phyloP scores from a whole-genome alignment of 2,888 invertebrate species.

The Pseudanteris insignis region DNA sequence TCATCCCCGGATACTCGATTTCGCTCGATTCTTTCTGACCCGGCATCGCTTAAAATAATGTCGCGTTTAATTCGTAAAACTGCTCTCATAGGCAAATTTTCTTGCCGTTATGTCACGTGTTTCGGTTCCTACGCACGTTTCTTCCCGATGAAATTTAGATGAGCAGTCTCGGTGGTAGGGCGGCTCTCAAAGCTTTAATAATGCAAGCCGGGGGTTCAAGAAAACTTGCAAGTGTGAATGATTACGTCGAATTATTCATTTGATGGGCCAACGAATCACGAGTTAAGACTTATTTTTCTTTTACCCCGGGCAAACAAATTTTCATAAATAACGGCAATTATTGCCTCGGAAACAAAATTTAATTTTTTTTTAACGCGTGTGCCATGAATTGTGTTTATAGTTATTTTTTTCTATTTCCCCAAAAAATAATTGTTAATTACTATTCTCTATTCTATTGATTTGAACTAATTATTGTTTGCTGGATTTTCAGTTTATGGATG shows the following conservation, averaged over 20 bases:
- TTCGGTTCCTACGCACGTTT: slow-evolving; percentile 11
- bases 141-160: slow-evolving; percentile 23
- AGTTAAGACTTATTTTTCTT: no score
- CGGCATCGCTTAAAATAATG: slow-evolving; percentile 6
- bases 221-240: slow-evolving; percentile 19
- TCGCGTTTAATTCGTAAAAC: slow-evolving; percentile 18
- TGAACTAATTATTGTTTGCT: no score
- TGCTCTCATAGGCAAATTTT: slow-evolving; percentile 6
- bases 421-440: no score
- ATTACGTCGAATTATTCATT: slow-evolving; percentile 16
- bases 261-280: slow-evolving; percentile 1
- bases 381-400: no score
- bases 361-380: no score
- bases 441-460: no score
- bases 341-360: no score
- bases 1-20: slow-evolving; percentile 11
- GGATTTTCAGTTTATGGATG: no score
- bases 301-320: no score
- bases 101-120: slow-evolving; percentile 3
- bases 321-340: no score
- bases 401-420: no score
- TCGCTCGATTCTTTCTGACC: no score
- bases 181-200: slow-evolving; percentile 12
- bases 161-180: slow-evolving; percentile 11
- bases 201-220: slow-evolving; percentile 11